These are phyloP conservation scores for Hydrochoerus hydrochaeris DNA, from an alignment of 2,113 vertebrate genomes.

Conservation along the genomic window DNA sequence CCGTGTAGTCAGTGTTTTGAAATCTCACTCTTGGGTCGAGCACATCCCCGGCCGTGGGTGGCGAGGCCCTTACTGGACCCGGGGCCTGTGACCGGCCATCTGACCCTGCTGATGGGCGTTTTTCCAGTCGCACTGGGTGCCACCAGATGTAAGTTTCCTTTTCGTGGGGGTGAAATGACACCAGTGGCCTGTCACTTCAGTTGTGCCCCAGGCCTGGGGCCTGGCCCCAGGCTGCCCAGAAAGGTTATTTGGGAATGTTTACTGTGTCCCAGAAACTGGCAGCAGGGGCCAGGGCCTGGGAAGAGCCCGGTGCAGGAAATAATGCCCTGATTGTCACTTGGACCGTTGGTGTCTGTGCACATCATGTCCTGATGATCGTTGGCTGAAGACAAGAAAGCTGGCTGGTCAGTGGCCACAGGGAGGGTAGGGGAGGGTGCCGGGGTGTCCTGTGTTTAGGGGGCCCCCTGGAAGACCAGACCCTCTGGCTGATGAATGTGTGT, in stretches of 20 bases:
- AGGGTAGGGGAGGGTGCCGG: neutral
- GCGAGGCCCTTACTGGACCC: neutral
- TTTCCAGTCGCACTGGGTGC: neutral
- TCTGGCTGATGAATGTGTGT: neutral
- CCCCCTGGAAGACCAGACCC: neutral
- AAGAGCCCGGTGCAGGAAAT: neutral
- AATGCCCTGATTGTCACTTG: slow-evolving; percentile 55
- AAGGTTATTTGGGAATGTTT: slow-evolving; percentile 22
- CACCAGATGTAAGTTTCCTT: slow-evolving; percentile 37
- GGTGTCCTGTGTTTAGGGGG: neutral
- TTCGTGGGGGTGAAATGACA: slow-evolving; percentile 33
- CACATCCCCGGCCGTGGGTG: neutral
- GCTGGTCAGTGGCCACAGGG: neutral
- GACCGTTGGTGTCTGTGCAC: slow-evolving; percentile 31
- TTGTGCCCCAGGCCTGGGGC: neutral
- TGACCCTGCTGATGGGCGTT: neutral
- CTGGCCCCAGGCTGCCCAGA: slow-evolving; percentile 8
- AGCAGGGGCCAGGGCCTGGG: neutral
- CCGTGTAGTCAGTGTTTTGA: slow-evolving; percentile 1
- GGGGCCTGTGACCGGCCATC: slow-evolving; percentile 28
- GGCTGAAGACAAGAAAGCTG: neutral
- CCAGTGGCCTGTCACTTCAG: neutral
- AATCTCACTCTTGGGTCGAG: neutral
- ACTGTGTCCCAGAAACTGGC: neutral
- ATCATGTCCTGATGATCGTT: neutral